Evolutionary conservation across 2,797 vertebrate genomes (phyloP).

Genomic region (Thunnus albacares): DNA sequence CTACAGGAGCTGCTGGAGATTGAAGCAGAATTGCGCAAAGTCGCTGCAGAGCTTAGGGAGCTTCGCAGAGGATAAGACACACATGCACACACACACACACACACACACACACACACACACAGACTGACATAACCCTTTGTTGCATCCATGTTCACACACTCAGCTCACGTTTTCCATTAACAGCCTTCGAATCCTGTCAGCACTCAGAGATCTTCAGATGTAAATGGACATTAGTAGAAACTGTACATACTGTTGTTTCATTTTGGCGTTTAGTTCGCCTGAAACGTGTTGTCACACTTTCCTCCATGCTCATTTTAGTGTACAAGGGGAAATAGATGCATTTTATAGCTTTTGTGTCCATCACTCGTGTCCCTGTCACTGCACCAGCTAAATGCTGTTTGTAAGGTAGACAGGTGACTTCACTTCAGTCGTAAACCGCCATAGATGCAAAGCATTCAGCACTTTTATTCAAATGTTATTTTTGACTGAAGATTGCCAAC

Average conservation of each 20-base stretch:
- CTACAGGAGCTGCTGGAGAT: conserved; percentile 86
- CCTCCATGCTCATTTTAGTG: background rate
- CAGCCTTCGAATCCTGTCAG: conserved; percentile 54
- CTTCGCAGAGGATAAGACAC: conserved; percentile 83
- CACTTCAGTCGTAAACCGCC: conserved; percentile 29
- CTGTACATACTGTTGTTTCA: conserved; percentile 41
- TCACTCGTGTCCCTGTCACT: conserved; percentile 28
- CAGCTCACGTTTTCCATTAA: conserved; percentile 46
- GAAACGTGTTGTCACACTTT: conserved; percentile 23
- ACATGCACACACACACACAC: conserved; percentile 15
- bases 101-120: conserved; percentile 23
- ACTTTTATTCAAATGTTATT: conserved; percentile 56
- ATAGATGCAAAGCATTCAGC: conserved; percentile 58
- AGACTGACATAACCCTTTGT: conserved; percentile 51
- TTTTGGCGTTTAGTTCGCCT: conserved; percentile 27
- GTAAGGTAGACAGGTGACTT: conserved; percentile 47
- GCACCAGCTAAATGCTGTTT: conserved; percentile 48
- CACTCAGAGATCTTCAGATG: conserved; percentile 52
- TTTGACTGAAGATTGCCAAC: conserved; percentile 41
- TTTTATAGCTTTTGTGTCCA: conserved; percentile 11
- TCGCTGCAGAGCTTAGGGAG: conserved; percentile 84
- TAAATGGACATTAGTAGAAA: conserved; percentile 45
- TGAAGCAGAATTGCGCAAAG: conserved; percentile 86
- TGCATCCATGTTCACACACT: conserved; percentile 49
- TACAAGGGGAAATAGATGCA: background rate